A percentile compares a stretch with the other conserved stretches of the same genome.
Evolutionary conservation across 2,113 vertebrate genomes (phyloP).

Genomic region (Narcine bancroftii): DNA sequence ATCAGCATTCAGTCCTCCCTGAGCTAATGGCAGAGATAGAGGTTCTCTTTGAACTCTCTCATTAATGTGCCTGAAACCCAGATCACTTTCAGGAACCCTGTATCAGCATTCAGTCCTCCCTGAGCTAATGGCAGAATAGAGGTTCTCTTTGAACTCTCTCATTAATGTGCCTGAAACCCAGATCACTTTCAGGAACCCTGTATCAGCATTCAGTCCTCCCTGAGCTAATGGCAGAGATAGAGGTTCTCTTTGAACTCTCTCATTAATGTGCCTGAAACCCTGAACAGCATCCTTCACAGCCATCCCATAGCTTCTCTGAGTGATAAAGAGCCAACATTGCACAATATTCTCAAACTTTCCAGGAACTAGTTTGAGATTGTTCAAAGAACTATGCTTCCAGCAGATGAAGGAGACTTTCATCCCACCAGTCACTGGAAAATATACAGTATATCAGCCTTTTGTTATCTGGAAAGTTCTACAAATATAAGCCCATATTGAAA

Average conservation of each 20-base stretch:
- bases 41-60: not conserved
- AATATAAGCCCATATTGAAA: not conserved
- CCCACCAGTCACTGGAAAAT: not conserved
- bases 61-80: not conserved
- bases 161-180: not conserved
- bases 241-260: not conserved
- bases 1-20: not conserved
- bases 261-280: not conserved
- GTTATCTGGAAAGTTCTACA: not conserved
- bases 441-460: not conserved
- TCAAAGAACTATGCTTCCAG: not conserved
- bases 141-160: not conserved
- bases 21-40: not conserved
- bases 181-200: not conserved
- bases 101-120: not conserved
- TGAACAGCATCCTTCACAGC: not conserved
- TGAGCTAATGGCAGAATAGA: not conserved
- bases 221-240: not conserved
- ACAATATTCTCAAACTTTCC: not conserved
- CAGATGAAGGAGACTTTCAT: not conserved
- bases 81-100: not conserved
- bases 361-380: not conserved
- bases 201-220: not conserved
- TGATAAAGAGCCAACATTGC: not conserved
- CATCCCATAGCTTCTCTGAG: not conserved